phyloP scores from a whole-genome alignment of 2,113 vertebrate genomes.

The Nansenia antarctica region DNA sequence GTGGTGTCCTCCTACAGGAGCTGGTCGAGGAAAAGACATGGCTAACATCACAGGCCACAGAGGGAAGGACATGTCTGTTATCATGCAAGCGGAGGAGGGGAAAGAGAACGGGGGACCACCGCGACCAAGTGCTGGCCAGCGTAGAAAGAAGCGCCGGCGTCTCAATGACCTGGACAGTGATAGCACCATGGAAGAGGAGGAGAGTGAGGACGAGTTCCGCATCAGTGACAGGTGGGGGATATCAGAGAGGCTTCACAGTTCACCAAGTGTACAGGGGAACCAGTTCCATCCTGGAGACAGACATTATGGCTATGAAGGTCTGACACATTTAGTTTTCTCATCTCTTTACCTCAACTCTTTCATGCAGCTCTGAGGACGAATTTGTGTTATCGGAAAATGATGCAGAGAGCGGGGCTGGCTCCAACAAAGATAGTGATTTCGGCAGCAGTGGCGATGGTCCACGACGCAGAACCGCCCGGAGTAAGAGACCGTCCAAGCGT shows the following conservation, averaged over 20 bases:
- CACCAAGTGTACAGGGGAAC: neutral
- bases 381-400: conserved; percentile 89
- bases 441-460: conserved; percentile 67
- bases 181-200: conserved; percentile 92
- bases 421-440: conserved; percentile 82
- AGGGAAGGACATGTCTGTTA: conserved; percentile 95
- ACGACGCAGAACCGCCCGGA: conserved; percentile 49
- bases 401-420: conserved; percentile 82
- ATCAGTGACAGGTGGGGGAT: conserved; percentile 86
- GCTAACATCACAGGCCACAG: conserved; percentile 94
- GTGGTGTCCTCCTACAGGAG: conserved; percentile 71
- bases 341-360: neutral
- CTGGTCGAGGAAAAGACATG: conserved; percentile 96
- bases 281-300: neutral
- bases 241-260: neutral
- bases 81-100: conserved; percentile 86
- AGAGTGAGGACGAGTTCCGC: conserved; percentile 95
- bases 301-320: neutral
- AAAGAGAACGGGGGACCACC: conserved; percentile 88
- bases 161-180: conserved; percentile 96
- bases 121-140: conserved; percentile 68
- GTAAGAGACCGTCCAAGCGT: conserved; percentile 10
- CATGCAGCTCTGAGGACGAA: conserved; percentile 84
- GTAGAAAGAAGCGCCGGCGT: conserved; percentile 90
- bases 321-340: neutral